These are phyloP conservation scores for Parthenolecanium corni DNA, from an alignment of 2,888 invertebrate genomes.

Conservation along the genomic window DNA sequence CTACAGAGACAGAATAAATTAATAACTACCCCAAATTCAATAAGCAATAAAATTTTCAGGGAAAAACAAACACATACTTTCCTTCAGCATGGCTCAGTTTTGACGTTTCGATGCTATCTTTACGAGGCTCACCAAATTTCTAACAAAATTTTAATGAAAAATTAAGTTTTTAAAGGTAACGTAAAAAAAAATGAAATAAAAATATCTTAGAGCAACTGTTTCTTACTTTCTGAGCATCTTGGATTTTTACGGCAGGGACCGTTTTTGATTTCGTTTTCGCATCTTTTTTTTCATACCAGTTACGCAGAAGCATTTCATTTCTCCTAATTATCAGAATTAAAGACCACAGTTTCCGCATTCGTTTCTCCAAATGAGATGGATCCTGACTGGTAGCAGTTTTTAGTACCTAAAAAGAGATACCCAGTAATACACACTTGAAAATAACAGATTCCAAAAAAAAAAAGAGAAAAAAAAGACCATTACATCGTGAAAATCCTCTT, in stretches of 20 bases:
- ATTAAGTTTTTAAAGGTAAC: too few relatives aligned
- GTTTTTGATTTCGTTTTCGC: background rate
- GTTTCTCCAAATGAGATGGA: constrained; percentile 2
- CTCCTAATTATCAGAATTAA: constrained; percentile 1
- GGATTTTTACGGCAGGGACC: background rate
- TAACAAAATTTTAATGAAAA: too few relatives aligned
- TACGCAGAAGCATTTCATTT: constrained; percentile 19
- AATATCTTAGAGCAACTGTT: too few relatives aligned
- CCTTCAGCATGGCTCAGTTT: too few relatives aligned
- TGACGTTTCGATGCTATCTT: too few relatives aligned
- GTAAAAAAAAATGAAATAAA: background rate
- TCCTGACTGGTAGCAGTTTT: constrained; percentile 1
- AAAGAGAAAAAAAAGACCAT: background rate
- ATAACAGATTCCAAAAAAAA: background rate
- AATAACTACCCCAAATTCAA: background rate
- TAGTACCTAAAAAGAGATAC: constrained; percentile 4
- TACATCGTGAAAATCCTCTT: constrained; percentile 20
- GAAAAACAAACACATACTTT: background rate
- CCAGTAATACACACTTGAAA: background rate
- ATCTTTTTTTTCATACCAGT: constrained; percentile 9
- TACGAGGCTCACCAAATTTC: too few relatives aligned
- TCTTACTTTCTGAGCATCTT: constrained; percentile 1
- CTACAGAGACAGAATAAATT: background rate
- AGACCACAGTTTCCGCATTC: constrained; percentile 19
- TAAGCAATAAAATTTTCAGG: background rate